Base-by-base conservation (phyloP, 2,888 invertebrate genomes). In the Scaptomyza reducta region DNA sequence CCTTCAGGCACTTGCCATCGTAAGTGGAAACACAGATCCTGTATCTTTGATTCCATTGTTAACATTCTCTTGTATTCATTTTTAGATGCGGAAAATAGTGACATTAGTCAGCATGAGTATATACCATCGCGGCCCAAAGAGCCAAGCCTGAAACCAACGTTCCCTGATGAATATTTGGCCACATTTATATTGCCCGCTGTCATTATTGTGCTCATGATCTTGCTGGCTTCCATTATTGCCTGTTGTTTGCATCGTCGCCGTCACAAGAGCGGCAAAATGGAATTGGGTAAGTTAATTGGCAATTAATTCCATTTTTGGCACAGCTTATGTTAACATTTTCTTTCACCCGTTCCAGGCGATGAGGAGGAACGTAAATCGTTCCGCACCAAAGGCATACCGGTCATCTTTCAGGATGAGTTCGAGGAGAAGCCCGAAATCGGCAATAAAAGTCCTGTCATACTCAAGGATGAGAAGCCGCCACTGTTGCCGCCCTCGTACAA, bases 321-420 rank as follows among this genome's bases (percentile, higher is more conserved):
- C 11, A 61, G 29, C 11, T 29, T 10, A 18, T n/a, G 3, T 11
- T 6, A 25, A 18, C 9, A 4, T 14, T 10, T 9, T 3, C 29
- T 31, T 7, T 3, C 7, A 3, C 3, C 3, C 22, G 1, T 9
- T 5, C 25, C 92, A 71, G 94, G 95, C 31, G 95, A 95, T 88
- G 96, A 96, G 87, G 96, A 97, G 87, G 96, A 96, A 79, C 93
- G 96, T 16, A 95, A 96, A 90, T 95, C 95, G 73, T 96, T 96
- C 93, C 94, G 96, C 50, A 96, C 96, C 82, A 96, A 96, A 91
- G 94, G 94, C 53, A 97, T 98, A 86, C 99, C 99, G 0, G 98
- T 99, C 40, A 99, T 99, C 89, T 98, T 99, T 92, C 97, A 97
- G 92, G 98, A 99, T 91, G 99, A 99, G 91, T 93, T 99, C 44